Percentiles rank a stretch among this genome's conserved stretches.
These are phyloP conservation scores for Myotis yumanensis DNA, from an alignment of 2,113 vertebrate species.

Conservation along the genomic window DNA sequence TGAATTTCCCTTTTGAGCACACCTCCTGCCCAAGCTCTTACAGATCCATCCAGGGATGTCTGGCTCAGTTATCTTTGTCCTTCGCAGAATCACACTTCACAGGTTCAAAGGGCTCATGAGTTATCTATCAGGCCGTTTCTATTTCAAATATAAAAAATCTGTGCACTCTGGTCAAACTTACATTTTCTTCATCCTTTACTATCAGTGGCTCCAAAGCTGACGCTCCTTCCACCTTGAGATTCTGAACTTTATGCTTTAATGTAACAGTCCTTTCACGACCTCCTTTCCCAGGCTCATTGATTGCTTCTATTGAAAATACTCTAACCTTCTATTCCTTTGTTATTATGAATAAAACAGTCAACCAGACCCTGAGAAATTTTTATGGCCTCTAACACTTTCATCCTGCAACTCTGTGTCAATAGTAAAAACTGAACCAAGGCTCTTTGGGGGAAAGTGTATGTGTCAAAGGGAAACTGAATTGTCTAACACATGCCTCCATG, in stretches of 20 bases:
- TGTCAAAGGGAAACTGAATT: background rate
- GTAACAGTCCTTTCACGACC: constrained; percentile 27
- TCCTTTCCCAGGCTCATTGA: constrained; percentile 39
- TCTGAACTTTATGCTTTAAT: constrained; percentile 15
- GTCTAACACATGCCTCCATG: background rate
- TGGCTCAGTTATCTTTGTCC: constrained; percentile 16
- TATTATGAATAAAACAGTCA: constrained; percentile 32
- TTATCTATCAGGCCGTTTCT: constrained; percentile 52
- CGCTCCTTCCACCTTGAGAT: constrained; percentile 20
- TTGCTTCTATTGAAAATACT: constrained; percentile 23
- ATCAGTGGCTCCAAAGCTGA: constrained; percentile 50
- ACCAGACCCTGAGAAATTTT: constrained; percentile 36
- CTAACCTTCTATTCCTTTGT: background rate
- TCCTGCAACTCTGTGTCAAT: background rate
- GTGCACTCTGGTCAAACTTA: constrained; percentile 38
- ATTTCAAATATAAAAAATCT: constrained; percentile 61
- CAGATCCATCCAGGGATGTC: background rate
- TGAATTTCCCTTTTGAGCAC: background rate
- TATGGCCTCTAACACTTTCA: background rate
- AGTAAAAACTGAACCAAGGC: background rate
- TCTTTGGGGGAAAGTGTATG: background rate
- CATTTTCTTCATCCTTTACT: background rate
- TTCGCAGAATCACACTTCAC: constrained; percentile 47
- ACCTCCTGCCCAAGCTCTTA: background rate
- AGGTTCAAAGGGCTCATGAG: constrained; percentile 39